These are phyloP conservation scores for Meandrina meandrites DNA, from an alignment of 92 coral and sea anemone species.

Conservation along the genomic window DNA sequence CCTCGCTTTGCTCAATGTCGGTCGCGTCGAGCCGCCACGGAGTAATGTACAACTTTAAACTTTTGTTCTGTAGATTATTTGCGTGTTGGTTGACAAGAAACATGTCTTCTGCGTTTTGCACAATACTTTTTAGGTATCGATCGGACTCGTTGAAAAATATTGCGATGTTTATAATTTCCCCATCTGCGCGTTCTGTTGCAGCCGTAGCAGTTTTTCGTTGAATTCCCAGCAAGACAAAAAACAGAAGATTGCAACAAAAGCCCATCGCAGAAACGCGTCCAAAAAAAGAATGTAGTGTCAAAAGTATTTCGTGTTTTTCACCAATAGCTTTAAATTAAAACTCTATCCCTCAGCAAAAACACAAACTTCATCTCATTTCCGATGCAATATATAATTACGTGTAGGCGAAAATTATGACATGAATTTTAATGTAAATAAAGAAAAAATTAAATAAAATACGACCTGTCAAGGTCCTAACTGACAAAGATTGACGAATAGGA, in stretches of 20 bases:
- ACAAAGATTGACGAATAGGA: not conserved
- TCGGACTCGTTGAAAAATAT: slow-evolving; percentile 21
- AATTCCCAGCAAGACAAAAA: slow-evolving; percentile 11
- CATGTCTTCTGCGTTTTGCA: slow-evolving; percentile 16
- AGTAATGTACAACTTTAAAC: not conserved
- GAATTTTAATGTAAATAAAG: slow-evolving; percentile 12
- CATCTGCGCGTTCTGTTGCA: not conserved
- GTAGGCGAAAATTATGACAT: not conserved
- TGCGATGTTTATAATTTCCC: slow-evolving; percentile 6
- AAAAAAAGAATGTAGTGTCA: not conserved
- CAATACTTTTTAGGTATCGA: not conserved
- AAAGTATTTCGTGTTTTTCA: not conserved
- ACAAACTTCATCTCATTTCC: slow-evolving; percentile 16
- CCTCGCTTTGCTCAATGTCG: not conserved
- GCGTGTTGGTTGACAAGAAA: not conserved
- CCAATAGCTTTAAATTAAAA: not conserved
- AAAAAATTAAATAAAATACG: not conserved
- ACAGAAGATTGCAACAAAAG: not conserved
- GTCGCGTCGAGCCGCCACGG: not conserved
- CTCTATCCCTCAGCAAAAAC: not conserved
- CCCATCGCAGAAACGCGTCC: not conserved
- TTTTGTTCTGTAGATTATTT: not conserved
- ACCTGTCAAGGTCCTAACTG: not conserved
- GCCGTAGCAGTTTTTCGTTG: not conserved
- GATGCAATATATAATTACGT: slow-evolving; percentile 19